Evolutionary conservation across 2,888 invertebrate genomes (phyloP).

Genomic region (Liposcelis brunnea): DNA sequence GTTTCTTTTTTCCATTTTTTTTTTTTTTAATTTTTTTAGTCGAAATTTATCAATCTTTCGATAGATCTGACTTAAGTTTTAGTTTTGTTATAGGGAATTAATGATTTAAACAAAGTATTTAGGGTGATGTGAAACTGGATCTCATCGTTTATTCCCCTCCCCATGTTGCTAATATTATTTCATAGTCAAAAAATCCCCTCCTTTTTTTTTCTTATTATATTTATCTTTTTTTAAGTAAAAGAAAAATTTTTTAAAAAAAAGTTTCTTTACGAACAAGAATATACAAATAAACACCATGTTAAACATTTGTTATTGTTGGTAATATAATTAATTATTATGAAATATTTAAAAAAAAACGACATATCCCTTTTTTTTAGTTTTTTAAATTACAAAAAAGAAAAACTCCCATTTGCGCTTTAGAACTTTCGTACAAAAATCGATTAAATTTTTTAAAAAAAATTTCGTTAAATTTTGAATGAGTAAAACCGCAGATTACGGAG

Average conservation of each 20-base stretch:
- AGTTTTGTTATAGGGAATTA: too few relatives aligned
- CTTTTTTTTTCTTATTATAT: background rate
- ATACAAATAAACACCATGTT: slow-evolving; percentile 9
- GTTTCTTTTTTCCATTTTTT: too few relatives aligned
- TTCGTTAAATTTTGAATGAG: too few relatives aligned
- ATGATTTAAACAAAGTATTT: too few relatives aligned
- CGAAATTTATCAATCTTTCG: background rate
- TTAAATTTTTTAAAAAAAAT: too few relatives aligned
- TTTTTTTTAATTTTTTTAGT: slow-evolving; percentile 1
- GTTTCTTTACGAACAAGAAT: slow-evolving; percentile 1
- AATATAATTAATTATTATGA: slow-evolving; percentile 3
- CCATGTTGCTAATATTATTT: slow-evolving; percentile 8
- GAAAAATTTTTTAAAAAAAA: slow-evolving; percentile 2
- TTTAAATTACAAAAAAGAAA: background rate
- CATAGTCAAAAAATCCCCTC: slow-evolving; percentile 1
- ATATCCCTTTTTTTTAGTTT: slow-evolving; percentile 8
- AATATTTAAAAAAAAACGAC: slow-evolving; percentile 6
- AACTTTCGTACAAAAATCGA: slow-evolving; percentile 1
- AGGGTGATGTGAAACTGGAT: slow-evolving; percentile 4
- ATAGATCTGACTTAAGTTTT: too few relatives aligned
- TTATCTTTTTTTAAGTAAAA: too few relatives aligned
- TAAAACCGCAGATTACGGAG: too few relatives aligned
- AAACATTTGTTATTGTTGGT: slow-evolving; percentile 9
- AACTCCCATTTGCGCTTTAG: slow-evolving; percentile 2
- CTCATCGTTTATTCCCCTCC: slow-evolving; percentile 11